Evolutionary conservation across 2,797 vertebrate species (phyloP), one percentile per base, ranked within the genome.

Genomic region (Oceanodroma leucorhoa): DNA sequence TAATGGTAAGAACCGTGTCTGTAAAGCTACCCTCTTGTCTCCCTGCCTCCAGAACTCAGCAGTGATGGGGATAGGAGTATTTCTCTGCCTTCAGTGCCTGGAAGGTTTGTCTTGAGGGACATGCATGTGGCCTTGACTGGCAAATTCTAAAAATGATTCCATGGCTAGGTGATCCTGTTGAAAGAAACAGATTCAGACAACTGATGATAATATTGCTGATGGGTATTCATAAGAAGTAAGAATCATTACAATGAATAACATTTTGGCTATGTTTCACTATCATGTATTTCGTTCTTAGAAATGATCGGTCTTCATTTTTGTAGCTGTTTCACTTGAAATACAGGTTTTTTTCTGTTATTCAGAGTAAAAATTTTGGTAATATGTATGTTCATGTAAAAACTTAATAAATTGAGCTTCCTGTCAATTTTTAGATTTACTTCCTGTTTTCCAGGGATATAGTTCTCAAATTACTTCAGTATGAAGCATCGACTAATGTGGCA

Each of bases 401-500:
- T 79, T 55, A 72, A 58, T 83, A 84, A 93, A 93, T 80, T 65
- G 90, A 87, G 14, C 48, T 91, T 95, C 45, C 87, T 75, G 38
- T 92, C 77, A 21, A 95, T 90, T 83, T 96, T 94, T 88, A 94
- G 53, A 92, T 92, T 92, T 94, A 64, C 60, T 66, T 96, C 54
- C 94, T 97, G 55, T 96, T 92, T 96, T 93, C 60, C 95, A 99
- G 99, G 98, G 99, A 99, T 61, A 99, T 99, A 96, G 99, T 99
- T 77, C 98, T 99, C 91, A 99, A 99, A 97, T 98, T 99, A 94
- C 98, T 99, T 96, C 99, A 99, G 86, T 99, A 98, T 76, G 99
- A 99, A 96, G 99, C 99, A 32, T 99, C 99, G 41, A 98, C 99
- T 75, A 99, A 99, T 43, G 97, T 99, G 90, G 98, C 99, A 20